Evolutionary conservation across 1,140 invertebrate genomes (phyloP).

Genomic region (Papilio helenus): DNA sequence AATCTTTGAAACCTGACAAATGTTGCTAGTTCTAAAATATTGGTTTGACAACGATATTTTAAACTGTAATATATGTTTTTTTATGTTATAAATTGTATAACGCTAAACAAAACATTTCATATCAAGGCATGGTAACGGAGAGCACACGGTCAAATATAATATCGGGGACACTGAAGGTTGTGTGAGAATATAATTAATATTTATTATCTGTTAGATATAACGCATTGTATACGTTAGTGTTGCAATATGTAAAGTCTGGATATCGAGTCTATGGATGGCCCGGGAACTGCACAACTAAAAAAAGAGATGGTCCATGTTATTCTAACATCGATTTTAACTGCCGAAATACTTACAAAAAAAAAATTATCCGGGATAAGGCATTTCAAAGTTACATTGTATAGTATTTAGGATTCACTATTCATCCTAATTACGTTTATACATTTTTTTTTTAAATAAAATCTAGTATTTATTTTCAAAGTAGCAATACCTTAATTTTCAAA

Average conservation of each 20-base stretch:
- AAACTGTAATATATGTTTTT: background rate
- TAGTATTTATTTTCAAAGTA: too few relatives aligned
- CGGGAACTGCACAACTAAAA: constrained; percentile 37
- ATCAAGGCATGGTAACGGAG: constrained; percentile 1
- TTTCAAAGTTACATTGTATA: too few relatives aligned
- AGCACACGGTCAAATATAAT: constrained; percentile 6
- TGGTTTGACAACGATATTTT: constrained; percentile 1
- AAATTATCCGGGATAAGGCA: background rate
- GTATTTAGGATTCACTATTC: too few relatives aligned
- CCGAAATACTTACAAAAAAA: background rate
- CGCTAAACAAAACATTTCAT: constrained; percentile 3
- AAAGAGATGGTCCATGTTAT: background rate
- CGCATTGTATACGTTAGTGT: constrained; percentile 32
- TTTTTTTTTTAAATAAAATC: too few relatives aligned
- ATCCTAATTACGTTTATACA: too few relatives aligned
- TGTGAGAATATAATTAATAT: constrained; percentile 24
- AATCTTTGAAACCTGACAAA: too few relatives aligned
- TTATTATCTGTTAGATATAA: constrained; percentile 14
- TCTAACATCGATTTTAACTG: background rate
- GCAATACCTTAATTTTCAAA: too few relatives aligned
- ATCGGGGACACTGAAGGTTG: constrained; percentile 25
- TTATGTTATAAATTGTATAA: constrained; percentile 17
- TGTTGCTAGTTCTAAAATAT: background rate
- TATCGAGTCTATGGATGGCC: constrained; percentile 37
- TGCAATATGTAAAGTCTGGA: constrained; percentile 20